Evolutionary conservation across 2,113 vertebrate species (phyloP), one percentile per base, ranked within the genome.

Genomic region (Pygoscelis antarcticus): DNA sequence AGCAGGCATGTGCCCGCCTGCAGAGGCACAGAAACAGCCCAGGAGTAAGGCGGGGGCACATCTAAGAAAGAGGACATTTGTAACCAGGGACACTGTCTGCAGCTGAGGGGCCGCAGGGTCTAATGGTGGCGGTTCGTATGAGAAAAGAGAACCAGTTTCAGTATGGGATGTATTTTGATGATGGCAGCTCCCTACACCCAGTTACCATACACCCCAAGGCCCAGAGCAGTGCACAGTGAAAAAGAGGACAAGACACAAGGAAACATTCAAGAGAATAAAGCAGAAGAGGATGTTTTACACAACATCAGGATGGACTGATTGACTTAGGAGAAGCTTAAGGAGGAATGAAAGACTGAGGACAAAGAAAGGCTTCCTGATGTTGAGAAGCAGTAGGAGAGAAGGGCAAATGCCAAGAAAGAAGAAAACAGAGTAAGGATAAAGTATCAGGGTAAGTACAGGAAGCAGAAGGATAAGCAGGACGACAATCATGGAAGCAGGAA

Each of bases 61-160:
- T 40, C 12, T 68, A n/a, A 22, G 25, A 65, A 64, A 72, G 27
- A 55, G 5, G 9, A 40, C 18, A 10, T 58, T 36, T 78, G 16
- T 22, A 79, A 47, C 32, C 21, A 77, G 9, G 30, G 51, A 25
- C 32, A 49, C 22, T 25, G 64, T 65, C 54, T 54, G 65, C 25
- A 74, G 54, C 66, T 27, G 34, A 75, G 20, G 15, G 26, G n/a
- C 42, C 49, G 19, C 22, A 38, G 66, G 55, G 23, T 30, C 61
- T n/a, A 44, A 38, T 0, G 0, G 17, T 10, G 13, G 30, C 0
- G 1, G 36, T 34, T 64, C 3, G 1, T 6, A 38, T 3, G 25
- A 78, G 34, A 46, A 81, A 71, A 60, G 14, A 18, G 12, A 90
- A 42, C 2, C 19, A 21, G n/a, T 18, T 55, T 54, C 51, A 32